Evolutionary conservation across 1,140 invertebrate species (phyloP), one percentile per base, ranked within the genome.

Genomic region (Tetramorium parvispinum): DNA sequence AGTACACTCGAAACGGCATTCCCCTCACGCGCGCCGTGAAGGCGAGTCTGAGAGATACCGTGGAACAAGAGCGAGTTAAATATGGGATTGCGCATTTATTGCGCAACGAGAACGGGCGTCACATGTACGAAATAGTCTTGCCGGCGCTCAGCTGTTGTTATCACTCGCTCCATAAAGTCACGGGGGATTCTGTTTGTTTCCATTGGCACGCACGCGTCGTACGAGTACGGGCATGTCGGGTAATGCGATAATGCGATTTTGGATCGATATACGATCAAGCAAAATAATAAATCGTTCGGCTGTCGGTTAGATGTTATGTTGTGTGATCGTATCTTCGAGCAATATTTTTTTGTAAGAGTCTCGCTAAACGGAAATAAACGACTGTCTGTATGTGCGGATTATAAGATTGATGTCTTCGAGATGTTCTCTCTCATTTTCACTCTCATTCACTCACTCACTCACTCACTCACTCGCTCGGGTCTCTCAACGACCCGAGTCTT

Each of bases 351-450:
- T 24, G 11, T 24, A 24, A 43, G 79, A 49, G 43, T 40, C 65
- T 46, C 57, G n/a, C 16, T 27, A 81, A 86, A 86, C 51, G 49
- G 76, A 86, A 81, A 86, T 86, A 86, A 86, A 81, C 49, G 75
- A 7, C 76, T 46, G 16, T 43, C 63, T n/a, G 27, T 11, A 11
- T 24, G 6, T 32, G 37, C 27, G 8, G 16, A 32, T 79, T 32
- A 0, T 16, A 59, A 51, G 51, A 85, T 78, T 79, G 46, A 57
- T 79, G 61, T 32, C 10, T 51, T 1, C 18, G 79, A 73, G 59
- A 66, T 11, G 51, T 24, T 57, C 61, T 76, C 55, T 83, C 32
- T 63, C 77, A 53, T 3, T 59, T 8, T 59, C 55, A 24, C 55
- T 59, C 55, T 16, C 11, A 27, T 24, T 59, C 24, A 16, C 57